phyloP scores from a whole-genome alignment of 2,888 invertebrate species.

The Sepiola atlantica region DNA sequence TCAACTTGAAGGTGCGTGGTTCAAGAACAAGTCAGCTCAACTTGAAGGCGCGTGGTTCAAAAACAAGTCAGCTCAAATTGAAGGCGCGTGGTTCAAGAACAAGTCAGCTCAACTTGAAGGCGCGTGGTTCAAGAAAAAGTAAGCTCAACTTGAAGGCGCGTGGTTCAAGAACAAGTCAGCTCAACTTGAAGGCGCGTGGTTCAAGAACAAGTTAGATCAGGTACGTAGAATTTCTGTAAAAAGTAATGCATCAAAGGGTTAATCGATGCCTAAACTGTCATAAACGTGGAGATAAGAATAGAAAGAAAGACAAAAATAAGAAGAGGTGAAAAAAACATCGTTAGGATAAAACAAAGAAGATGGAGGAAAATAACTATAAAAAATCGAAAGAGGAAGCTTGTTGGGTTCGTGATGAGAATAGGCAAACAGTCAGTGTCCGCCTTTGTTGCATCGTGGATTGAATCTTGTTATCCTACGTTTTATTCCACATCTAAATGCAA shows the following conservation, averaged over 20 bases:
- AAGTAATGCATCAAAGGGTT: background rate
- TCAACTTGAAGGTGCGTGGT: too few relatives aligned
- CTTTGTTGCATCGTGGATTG: background rate
- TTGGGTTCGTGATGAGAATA: background rate
- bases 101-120: too few relatives aligned
- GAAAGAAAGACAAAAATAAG: background rate
- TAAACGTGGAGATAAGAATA: background rate
- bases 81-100: too few relatives aligned
- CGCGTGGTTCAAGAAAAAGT: too few relatives aligned
- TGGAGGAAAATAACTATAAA: background rate
- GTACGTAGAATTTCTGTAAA: too few relatives aligned
- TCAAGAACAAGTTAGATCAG: too few relatives aligned
- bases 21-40: too few relatives aligned
- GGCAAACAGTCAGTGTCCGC: background rate
- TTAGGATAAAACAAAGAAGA: background rate
- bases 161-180: too few relatives aligned
- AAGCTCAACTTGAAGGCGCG: too few relatives aligned
- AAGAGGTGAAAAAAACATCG: background rate
- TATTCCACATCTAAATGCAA: slow-evolving; percentile 11
- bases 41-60: too few relatives aligned
- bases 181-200: too few relatives aligned
- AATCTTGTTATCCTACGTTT: background rate
- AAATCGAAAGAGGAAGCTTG: background rate
- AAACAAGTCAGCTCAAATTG: too few relatives aligned
- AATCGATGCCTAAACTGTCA: background rate